Base-by-base conservation (phyloP, 2,797 vertebrate species). In the Notolepis coatsorum region DNA sequence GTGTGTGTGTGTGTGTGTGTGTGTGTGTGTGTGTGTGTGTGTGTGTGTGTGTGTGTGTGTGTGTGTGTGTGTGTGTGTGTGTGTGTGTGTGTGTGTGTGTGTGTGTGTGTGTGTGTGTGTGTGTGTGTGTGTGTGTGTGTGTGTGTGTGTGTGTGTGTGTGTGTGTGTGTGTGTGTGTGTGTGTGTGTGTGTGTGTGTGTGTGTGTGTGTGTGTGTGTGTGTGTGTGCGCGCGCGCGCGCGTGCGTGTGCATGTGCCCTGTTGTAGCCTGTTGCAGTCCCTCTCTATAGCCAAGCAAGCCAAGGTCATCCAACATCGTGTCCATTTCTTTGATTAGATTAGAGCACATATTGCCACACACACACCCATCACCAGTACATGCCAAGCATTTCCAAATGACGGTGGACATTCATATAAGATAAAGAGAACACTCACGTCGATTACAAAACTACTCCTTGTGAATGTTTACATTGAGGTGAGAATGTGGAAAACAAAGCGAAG, bases 341-440 rank as follows among this genome's bases (percentile, higher is more conserved):
- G 23, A 48, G 30, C 46, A 23, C 17, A 17, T 6, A 39, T 60
- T 49, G 45, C 57, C 13, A 13, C 58, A 61, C 45, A 39, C 31
- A 20, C 12, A 10, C n/a, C 25, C 17, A 27, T 31, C 4, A 27
- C 25, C 13, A 7, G 24, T 23, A 27, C 57, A n/a, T 60, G 45
- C 37, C 47, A 61, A 17, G 47, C 21, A 27, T 61, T 50, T 51
- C 58, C 43, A 59, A 35, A 59, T 13, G 31, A 50, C 42, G 35
- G 58, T 8, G 20, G 18, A 42, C 25, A 18, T 51, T 30, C 10
- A 17, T 15, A 50, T 3, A 28, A 58, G 49, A 33, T 17, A 49
- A 17, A 37, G 13, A 23, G n/a, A 3, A 17, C 15, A 30, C 38
- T 28, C 27, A 42, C 20, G 39, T 20, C 13, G 15, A 17, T 48